These are phyloP conservation scores for Conistra vaccinii DNA, from an alignment of 2,888 invertebrate genomes.

Conservation along the genomic window DNA sequence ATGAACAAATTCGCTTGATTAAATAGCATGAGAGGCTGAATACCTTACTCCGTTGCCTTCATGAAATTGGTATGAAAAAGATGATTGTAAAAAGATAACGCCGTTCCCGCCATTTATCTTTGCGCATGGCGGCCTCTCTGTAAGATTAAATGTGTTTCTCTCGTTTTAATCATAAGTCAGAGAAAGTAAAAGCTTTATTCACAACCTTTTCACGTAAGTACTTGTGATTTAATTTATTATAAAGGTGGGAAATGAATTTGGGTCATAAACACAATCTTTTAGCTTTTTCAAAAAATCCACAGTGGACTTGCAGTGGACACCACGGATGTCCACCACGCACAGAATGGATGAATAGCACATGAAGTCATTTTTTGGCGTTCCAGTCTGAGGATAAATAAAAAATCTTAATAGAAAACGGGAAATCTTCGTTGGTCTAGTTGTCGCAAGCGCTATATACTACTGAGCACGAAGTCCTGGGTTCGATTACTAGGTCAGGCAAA, in stretches of 20 bases:
- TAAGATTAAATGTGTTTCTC: constrained; percentile 66
- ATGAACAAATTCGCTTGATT: constrained; percentile 72
- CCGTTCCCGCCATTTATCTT: constrained; percentile 66
- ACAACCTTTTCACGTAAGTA: constrained; percentile 42
- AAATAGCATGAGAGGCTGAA: constrained; percentile 71
- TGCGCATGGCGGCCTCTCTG: constrained; percentile 64
- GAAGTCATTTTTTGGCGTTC: no score
- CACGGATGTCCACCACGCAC: no score
- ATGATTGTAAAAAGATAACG: constrained; percentile 69
- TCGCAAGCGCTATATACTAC: no score
- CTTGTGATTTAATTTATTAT: constrained; percentile 46
- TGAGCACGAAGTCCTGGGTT: no score
- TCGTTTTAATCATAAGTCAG: constrained; percentile 61
- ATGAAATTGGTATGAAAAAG: constrained; percentile 71
- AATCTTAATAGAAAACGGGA: background rate
- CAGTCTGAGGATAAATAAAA: no score
- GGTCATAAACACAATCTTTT: background rate
- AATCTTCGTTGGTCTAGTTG: background rate
- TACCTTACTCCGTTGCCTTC: constrained; percentile 68
- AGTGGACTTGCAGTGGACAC: no score
- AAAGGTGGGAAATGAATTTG: background rate
- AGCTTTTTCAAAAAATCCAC: background rate
- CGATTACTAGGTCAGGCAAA: no score
- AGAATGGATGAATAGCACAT: no score
- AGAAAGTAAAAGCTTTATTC: constrained; percentile 56